These are phyloP conservation scores for Orgyia antiqua DNA, from an alignment of 2,888 invertebrate genomes.

Conservation along the genomic window DNA sequence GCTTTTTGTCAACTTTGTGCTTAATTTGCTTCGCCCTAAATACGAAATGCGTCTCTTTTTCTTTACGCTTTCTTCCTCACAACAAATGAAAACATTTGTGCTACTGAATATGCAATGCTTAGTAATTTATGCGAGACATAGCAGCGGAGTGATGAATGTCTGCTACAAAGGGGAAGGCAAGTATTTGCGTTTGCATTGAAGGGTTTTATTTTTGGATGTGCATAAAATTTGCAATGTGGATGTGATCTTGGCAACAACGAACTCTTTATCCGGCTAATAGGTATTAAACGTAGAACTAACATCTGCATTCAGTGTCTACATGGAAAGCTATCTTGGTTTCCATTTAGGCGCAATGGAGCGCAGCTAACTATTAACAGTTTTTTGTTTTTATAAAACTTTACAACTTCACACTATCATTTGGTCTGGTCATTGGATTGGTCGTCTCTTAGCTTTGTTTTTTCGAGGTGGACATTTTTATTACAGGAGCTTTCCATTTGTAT, in stretches of 20 bases:
- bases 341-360: slow-evolving; percentile 59
- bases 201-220: slow-evolving; percentile 38
- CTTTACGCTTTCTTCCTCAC: slow-evolving; percentile 28
- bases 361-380: slow-evolving; percentile 58
- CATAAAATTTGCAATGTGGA: slow-evolving; percentile 26
- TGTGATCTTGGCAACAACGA: slow-evolving; percentile 32
- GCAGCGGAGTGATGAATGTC: slow-evolving; percentile 3
- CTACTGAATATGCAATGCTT: slow-evolving; percentile 2
- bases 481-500: no score
- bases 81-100: background rate
- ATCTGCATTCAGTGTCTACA: slow-evolving; percentile 41
- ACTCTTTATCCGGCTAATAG: slow-evolving; percentile 45
- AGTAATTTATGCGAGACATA: slow-evolving; percentile 5
- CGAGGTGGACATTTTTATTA: no score
- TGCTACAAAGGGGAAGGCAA: slow-evolving; percentile 5
- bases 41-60: slow-evolving; percentile 28
- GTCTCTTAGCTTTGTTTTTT: slow-evolving; percentile 13
- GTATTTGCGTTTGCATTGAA: slow-evolving; percentile 13
- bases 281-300: slow-evolving; percentile 47
- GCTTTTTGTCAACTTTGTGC: slow-evolving; percentile 64
- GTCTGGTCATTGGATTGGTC: slow-evolving; percentile 16
- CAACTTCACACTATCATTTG: slow-evolving; percentile 40
- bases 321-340: slow-evolving; percentile 45
- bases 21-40: slow-evolving; percentile 58
- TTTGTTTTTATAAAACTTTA: slow-evolving; percentile 46